These are phyloP conservation scores for Tadarida brasiliensis DNA, from an alignment of 2,797 vertebrate genomes.

Conservation along the genomic window DNA sequence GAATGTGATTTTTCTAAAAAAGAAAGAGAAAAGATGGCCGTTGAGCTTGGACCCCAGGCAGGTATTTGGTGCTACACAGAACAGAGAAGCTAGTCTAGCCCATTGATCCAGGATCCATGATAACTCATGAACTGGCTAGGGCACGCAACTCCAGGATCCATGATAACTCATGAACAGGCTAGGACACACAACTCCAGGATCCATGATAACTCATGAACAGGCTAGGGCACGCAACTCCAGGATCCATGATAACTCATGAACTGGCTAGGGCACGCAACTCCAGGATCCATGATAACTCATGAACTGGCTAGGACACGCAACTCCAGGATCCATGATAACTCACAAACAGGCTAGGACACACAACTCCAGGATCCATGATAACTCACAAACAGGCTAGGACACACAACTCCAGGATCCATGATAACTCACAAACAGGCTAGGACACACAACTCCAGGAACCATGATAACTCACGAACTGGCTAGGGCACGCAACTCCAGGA, in stretches of 20 bases:
- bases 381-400: neutral
- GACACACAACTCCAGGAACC: no score
- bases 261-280: no score
- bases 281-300: neutral
- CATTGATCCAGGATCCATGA: neutral
- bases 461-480: neutral
- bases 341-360: no score
- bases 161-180: no score
- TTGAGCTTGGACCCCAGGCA: neutral
- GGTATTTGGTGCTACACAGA: neutral
- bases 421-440: no score
- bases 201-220: neutral
- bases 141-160: no score
- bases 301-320: neutral
- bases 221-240: neutral
- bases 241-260: no score
- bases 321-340: no score
- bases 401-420: no score
- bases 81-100: neutral
- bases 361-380: no score
- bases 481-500: no score
- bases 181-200: no score
- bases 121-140: neutral
- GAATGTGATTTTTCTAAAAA: neutral
- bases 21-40: neutral